These are phyloP conservation scores for Hipparchia sbordonii DNA, from an alignment of 2,888 invertebrate genomes.

Conservation along the genomic window DNA sequence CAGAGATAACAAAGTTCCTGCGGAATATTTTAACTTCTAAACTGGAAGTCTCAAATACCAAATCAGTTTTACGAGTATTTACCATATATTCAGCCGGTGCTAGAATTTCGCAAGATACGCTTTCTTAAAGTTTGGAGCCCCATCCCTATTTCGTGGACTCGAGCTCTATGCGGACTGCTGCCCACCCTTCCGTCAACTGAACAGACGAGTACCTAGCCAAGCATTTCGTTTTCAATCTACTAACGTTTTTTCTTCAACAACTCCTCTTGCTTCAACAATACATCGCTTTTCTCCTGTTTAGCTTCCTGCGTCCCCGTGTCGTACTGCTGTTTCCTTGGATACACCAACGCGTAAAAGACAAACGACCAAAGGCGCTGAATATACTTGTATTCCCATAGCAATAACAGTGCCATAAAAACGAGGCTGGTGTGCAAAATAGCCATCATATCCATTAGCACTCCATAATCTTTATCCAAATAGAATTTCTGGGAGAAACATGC, in stretches of 20 bases:
- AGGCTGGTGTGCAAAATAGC: slow-evolving; percentile 52
- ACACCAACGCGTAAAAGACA: slow-evolving; percentile 38
- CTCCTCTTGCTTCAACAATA: slow-evolving; percentile 48
- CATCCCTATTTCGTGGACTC: no score
- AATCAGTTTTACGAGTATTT: no score
- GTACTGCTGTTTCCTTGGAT: slow-evolving; percentile 32
- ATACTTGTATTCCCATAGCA: slow-evolving; percentile 62
- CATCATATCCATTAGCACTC: slow-evolving; percentile 56
- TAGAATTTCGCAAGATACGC: no score
- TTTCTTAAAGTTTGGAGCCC: no score
- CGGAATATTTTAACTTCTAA: no score
- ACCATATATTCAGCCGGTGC: no score
- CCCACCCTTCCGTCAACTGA: no score
- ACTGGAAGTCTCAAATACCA: no score
- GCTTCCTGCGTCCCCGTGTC: slow-evolving; percentile 43
- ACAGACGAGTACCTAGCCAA: no score
- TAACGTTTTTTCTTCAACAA: slow-evolving; percentile 41
- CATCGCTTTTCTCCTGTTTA: slow-evolving; percentile 50
- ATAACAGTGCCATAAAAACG: slow-evolving; percentile 51
- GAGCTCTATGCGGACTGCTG: no score
- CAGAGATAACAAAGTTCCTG: no score
- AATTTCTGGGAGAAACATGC: slow-evolving; percentile 57
- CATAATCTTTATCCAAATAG: slow-evolving; percentile 52
- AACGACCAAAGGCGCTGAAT: slow-evolving; percentile 48
- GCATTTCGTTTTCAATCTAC: slow-evolving; percentile 26